phyloP scores from a whole-genome alignment of 2,797 vertebrate genomes.

The Hippocampus kuda region DNA sequence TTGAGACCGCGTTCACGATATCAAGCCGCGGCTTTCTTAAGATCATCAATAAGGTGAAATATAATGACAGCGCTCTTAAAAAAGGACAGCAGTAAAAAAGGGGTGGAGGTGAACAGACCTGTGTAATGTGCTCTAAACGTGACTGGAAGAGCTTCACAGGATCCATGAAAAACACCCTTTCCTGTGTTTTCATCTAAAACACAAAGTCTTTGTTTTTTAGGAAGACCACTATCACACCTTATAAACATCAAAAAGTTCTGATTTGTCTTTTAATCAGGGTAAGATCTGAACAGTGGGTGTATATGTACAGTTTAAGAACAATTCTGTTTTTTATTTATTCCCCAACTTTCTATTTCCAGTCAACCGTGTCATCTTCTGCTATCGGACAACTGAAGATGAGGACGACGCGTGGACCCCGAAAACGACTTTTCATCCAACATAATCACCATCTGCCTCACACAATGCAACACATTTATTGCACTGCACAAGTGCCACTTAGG shows the following conservation, averaged over 20 bases:
- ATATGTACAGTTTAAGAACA: too few species aligned
- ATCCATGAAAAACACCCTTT: slow-evolving; percentile 78
- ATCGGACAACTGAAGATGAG: too few species aligned
- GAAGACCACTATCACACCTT: not conserved
- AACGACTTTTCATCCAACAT: too few species aligned
- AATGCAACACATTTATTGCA: too few species aligned
- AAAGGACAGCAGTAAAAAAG: not conserved
- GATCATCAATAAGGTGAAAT: not conserved
- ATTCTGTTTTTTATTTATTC: too few species aligned
- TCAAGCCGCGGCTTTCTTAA: not conserved
- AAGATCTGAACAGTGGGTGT: not conserved
- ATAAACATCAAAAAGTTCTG: not conserved
- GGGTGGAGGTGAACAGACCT: slow-evolving; percentile 58
- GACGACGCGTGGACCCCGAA: too few species aligned
- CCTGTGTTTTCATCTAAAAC: slow-evolving; percentile 76
- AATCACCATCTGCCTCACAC: too few species aligned
- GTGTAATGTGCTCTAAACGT: slow-evolving; percentile 68
- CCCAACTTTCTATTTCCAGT: too few species aligned
- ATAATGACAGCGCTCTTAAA: not conserved
- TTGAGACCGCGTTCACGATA: not conserved
- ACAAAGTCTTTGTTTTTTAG: not conserved
- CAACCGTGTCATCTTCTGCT: too few species aligned
- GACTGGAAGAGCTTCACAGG: slow-evolving; percentile 69
- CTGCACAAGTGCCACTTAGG: too few species aligned
- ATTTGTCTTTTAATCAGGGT: not conserved